Evolutionary conservation across 2,888 invertebrate species (phyloP).

Genomic region (Notodonta ziczac): DNA sequence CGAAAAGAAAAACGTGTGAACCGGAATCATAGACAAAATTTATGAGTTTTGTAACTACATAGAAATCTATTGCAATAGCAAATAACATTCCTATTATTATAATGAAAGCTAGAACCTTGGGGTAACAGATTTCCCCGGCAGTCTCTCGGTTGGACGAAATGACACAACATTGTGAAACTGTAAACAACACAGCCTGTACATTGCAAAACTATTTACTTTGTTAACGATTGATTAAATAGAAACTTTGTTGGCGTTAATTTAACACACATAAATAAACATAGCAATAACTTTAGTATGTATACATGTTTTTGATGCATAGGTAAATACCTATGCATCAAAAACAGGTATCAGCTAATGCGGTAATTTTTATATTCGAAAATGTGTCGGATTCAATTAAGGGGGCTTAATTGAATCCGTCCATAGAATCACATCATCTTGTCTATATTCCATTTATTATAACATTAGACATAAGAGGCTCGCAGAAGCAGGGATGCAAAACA

Average conservation of each 20-base stretch:
- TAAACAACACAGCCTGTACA: constrained; percentile 14
- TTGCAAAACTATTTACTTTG: constrained; percentile 29
- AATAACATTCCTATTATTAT: constrained; percentile 1
- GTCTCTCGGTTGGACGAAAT: constrained; percentile 24
- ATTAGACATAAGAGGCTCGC: too few relatives aligned
- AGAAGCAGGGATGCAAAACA: too few relatives aligned
- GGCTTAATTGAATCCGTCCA: too few relatives aligned
- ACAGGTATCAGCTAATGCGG: too few relatives aligned
- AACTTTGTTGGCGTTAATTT: neutral
- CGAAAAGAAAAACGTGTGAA: neutral
- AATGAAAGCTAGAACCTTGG: constrained; percentile 29
- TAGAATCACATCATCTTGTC: too few relatives aligned
- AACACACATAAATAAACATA: neutral
- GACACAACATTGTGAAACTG: constrained; percentile 29
- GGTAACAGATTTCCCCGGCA: constrained; percentile 10
- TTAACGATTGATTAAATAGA: constrained; percentile 3
- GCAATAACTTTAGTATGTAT: neutral
- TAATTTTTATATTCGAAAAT: too few relatives aligned
- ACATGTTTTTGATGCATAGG: too few relatives aligned
- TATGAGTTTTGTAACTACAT: too few relatives aligned
- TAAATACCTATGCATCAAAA: too few relatives aligned
- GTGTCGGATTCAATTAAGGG: too few relatives aligned
- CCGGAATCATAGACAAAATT: neutral
- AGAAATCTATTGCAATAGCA: neutral
- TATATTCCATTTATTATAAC: too few relatives aligned